Evolutionary conservation across 2,113 vertebrate species (phyloP).

Genomic region (Condylura cristata): DNA sequence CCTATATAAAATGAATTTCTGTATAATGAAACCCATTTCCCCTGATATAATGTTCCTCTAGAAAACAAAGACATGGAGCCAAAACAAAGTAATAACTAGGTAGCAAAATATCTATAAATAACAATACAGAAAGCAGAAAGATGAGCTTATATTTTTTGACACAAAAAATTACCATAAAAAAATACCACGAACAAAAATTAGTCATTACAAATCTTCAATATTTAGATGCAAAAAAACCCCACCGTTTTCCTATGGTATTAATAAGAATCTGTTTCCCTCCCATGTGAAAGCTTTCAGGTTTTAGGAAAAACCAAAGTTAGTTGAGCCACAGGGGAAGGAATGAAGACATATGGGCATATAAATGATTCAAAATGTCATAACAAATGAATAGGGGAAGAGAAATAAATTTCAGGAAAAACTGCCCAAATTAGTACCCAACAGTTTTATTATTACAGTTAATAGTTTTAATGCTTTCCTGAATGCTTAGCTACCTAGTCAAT

Average conservation of each 20-base stretch:
- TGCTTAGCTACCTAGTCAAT: slow-evolving; percentile 49
- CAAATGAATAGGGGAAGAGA: slow-evolving; percentile 32
- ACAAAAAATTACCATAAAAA: neutral
- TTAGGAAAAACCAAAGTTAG: neutral
- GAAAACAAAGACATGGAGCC: slow-evolving; percentile 7
- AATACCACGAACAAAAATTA: slow-evolving; percentile 28
- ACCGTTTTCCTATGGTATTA: slow-evolving; percentile 32
- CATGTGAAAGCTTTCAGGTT: slow-evolving; percentile 25
- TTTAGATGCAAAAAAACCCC: neutral
- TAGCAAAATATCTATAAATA: slow-evolving; percentile 45
- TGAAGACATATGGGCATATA: neutral
- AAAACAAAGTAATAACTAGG: slow-evolving; percentile 34
- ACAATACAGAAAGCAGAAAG: neutral
- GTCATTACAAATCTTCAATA: neutral
- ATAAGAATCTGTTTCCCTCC: slow-evolving; percentile 50
- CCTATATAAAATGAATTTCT: slow-evolving; percentile 17
- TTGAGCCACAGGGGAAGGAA: neutral
- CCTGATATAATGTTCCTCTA: neutral
- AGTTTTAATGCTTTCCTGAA: slow-evolving; percentile 52
- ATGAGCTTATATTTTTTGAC: neutral
- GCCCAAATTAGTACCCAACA: slow-evolving; percentile 8
- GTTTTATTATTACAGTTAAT: slow-evolving; percentile 27
- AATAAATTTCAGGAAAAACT: slow-evolving; percentile 6
- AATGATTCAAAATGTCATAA: slow-evolving; percentile 35
- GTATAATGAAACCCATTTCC: slow-evolving; percentile 23